A percentile compares a stretch with the other conserved stretches of the same genome.
phyloP scores from a whole-genome alignment of 2,113 vertebrate species.

The Myotis davidii region DNA sequence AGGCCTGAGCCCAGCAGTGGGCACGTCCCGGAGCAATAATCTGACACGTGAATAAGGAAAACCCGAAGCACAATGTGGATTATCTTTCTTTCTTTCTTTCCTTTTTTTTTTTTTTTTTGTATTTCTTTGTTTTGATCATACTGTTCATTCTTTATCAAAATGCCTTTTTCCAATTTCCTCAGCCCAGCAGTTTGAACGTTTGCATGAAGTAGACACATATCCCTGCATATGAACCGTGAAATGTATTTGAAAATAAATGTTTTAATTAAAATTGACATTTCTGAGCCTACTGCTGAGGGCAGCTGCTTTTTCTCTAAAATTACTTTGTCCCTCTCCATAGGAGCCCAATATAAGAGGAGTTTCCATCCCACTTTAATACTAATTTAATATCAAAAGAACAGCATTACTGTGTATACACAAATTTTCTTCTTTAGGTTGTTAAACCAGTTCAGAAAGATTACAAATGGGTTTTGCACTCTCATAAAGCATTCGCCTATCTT shows the following conservation, averaged over 20 bases:
- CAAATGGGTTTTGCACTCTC: neutral
- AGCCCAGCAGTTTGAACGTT: slow-evolving; percentile 15
- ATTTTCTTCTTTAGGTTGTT: slow-evolving; percentile 50
- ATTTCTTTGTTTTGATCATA: slow-evolving; percentile 40
- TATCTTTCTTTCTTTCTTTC: neutral
- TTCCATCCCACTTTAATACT: slow-evolving; percentile 57
- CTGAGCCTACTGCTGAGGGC: slow-evolving; percentile 61
- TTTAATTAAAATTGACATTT: slow-evolving; percentile 77
- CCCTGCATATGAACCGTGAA: slow-evolving; percentile 51
- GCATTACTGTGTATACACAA: neutral
- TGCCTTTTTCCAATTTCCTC: neutral
- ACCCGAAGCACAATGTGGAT: neutral
- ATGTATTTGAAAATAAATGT: slow-evolving; percentile 72
- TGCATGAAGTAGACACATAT: slow-evolving; percentile 4
- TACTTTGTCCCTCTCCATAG: slow-evolving; percentile 57
- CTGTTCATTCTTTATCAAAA: neutral
- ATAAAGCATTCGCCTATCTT: neutral
- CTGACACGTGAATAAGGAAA: neutral
- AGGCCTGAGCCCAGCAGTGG: neutral
- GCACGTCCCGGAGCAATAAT: neutral
- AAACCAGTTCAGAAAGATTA: slow-evolving; percentile 35
- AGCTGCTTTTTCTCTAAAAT: slow-evolving; percentile 65
- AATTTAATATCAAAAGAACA: slow-evolving; percentile 64
- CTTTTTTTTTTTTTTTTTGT: neutral
- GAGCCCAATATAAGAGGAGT: slow-evolving; percentile 51